These are phyloP conservation scores for Pristionchus fissidentatus DNA, from an alignment of 2,888 invertebrate species.

Conservation along the genomic window DNA sequence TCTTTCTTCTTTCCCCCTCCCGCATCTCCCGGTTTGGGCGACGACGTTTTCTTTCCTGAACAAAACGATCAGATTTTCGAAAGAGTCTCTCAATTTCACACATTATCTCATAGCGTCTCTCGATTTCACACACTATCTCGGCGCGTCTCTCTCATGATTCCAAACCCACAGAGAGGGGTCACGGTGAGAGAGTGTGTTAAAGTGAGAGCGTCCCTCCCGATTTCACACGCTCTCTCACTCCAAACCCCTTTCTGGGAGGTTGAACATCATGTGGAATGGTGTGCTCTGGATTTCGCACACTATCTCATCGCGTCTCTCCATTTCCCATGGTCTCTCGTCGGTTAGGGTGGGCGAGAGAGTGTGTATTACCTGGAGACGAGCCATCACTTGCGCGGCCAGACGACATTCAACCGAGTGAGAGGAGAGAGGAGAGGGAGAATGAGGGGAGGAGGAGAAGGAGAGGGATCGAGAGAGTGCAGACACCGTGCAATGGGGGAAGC, in stretches of 20 bases:
- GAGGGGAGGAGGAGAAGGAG: too few species aligned
- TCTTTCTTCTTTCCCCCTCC: constrained; percentile 27
- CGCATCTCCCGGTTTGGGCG: background rate
- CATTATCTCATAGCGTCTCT: constrained; percentile 5
- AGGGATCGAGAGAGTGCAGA: too few species aligned
- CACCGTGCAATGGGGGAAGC: too few species aligned
- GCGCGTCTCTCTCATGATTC: background rate
- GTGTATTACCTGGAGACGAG: constrained; percentile 17
- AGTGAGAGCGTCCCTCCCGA: too few species aligned
- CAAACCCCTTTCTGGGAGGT: too few species aligned
- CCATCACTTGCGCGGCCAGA: background rate
- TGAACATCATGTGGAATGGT: too few species aligned
- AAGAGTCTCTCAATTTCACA: background rate
- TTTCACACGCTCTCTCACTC: too few species aligned
- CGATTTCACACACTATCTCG: background rate
- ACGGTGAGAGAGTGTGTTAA: too few species aligned
- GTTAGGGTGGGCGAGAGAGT: too few species aligned
- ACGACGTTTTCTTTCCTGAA: constrained; percentile 12
- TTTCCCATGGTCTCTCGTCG: background rate
- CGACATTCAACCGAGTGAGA: constrained; percentile 10
- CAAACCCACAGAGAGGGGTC: too few species aligned
- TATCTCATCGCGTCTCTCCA: constrained; percentile 2
- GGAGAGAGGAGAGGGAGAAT: background rate
- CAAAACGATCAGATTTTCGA: background rate
- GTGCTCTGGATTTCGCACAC: constrained; percentile 13